A percentile compares a stretch with the other conserved stretches of the same genome.
Evolutionary conservation across 2,797 vertebrate genomes (phyloP).

Genomic region (Rhincodon typus): DNA sequence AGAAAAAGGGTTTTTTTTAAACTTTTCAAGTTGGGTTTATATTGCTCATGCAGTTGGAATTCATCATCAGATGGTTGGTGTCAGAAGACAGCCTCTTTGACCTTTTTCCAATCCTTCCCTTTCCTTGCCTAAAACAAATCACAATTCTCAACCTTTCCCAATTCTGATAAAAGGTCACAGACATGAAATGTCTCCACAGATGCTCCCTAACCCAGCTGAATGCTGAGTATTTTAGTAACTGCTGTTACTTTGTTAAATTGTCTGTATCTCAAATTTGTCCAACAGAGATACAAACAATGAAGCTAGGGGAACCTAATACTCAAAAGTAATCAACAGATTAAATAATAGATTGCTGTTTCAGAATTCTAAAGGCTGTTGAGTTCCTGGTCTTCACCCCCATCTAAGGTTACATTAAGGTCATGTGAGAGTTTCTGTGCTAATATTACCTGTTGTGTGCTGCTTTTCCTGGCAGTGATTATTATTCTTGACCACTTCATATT

Average conservation of each 20-base stretch:
- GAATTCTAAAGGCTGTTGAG: neutral
- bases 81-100: no score
- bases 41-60: no score
- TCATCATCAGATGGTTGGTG: no score
- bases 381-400: neutral
- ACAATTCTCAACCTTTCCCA: no score
- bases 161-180: no score
- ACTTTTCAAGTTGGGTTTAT: no score
- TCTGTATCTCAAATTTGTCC: neutral
- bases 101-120: no score
- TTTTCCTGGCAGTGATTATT: neutral
- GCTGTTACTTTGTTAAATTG: neutral
- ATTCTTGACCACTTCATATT: neutral
- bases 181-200: neutral
- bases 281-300: neutral
- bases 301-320: neutral
- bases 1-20: no score
- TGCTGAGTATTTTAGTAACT: neutral
- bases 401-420: neutral
- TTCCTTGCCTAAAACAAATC: no score
- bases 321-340: neutral
- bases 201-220: neutral
- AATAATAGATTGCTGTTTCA: neutral
- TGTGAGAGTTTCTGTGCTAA: neutral
- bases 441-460: neutral